Evolutionary conservation across 35 echinoderm and acorn worm genomes (phyloP).

Genomic region (Heliocidaris tuberculata): DNA sequence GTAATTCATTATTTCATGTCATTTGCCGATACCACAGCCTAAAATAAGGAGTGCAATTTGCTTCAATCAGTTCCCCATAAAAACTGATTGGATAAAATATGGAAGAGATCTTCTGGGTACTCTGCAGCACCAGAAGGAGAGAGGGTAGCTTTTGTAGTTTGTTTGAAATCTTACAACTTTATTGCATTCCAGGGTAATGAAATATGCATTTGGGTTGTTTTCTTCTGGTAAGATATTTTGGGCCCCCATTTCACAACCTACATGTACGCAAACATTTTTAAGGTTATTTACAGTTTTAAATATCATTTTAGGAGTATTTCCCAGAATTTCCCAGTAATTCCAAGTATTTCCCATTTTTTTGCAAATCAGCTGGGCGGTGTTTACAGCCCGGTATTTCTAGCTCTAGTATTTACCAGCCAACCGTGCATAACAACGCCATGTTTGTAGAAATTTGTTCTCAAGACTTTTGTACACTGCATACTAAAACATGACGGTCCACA

Average conservation of each 20-base stretch:
- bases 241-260: not conserved
- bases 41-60: not conserved
- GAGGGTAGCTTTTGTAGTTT: not conserved
- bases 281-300: no score
- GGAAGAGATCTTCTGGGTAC: not conserved
- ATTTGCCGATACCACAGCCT: not conserved
- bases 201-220: slow-evolving; percentile 11
- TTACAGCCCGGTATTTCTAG: no score
- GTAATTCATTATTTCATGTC: slow-evolving; percentile 5
- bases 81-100: slow-evolving; percentile 13
- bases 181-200: slow-evolving; percentile 2
- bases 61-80: not conserved
- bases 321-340: no score
- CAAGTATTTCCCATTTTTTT: no score
- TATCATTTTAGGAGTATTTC: no score
- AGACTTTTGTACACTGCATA: no score
- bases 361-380: no score
- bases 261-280: not conserved
- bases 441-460: no score
- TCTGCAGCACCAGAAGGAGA: not conserved
- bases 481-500: no score
- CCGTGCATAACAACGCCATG: no score
- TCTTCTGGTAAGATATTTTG: not conserved
- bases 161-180: not conserved
- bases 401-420: no score